Base-by-base conservation (phyloP, 2,888 invertebrate species). In the Alsophila aescularia region DNA sequence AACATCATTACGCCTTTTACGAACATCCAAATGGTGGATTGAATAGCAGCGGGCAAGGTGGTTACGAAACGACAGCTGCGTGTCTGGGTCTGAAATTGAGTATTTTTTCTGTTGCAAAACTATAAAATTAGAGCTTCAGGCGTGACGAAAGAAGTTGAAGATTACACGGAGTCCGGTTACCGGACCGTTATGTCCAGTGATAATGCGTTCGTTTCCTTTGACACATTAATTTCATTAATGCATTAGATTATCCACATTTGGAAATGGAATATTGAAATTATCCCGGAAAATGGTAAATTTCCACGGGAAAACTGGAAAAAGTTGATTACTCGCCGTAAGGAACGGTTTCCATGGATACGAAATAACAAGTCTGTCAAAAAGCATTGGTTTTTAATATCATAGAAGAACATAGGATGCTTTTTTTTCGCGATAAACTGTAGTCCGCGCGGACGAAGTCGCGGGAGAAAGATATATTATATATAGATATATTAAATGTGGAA, bases 61-160 rank as follows among this genome's bases (percentile, higher is more conserved):
- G 69, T 72, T 73, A 62, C 66, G 55, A 66, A 72, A 67, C 60
- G 66, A 66, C 72, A 74, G 68, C 72, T 77, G 75, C 63, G 65
- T 67, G 67, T 67, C 67, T 67, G 64, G 66, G 65, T 64, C 65
- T 58, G 64, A 69, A n/a, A 71, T 66, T 65, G 69, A 58, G 21
- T 39, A 44, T 55, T 52, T 72, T 69, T 75, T 75, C 73, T 68
- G 42, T 47, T 60, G 58, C 54, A 58, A 65, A 72, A 77, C 77
- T 77, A 76, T 77, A 80, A 76, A 81, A 79, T 72, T 69, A 72
- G 75, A 66, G 70, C 79, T 76, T 65, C 70, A 58, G 63, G 70
- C 81, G 79, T 83, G 82, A 82, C 82, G 77, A 72, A 64, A 74
- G 77, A 76, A 74, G 69, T 66, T 62, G 60, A 58, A 71, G 73